Evolutionary conservation across 1,140 invertebrate genomes (phyloP), one percentile per base, ranked within the genome.

Genomic region (Caenorhabditis inopinata): DNA sequence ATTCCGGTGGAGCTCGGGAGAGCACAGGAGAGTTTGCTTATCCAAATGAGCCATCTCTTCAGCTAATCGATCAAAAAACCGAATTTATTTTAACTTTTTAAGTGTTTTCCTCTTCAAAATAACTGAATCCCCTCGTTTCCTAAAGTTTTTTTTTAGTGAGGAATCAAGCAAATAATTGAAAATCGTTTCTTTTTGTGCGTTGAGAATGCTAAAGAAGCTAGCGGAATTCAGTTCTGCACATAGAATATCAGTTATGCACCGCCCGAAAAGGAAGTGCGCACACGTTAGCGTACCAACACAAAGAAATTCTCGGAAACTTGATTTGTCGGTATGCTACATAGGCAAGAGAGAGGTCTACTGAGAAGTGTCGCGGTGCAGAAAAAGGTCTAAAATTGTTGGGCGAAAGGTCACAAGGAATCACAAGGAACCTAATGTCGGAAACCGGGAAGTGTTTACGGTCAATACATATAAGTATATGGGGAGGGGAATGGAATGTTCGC

Each of bases 231-330:
- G 27, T 32, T 5, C 25, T 42, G 35, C 32, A 4, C 12, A 9
- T 21, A 68, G 23, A 68, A 18, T 68, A 68, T 68, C 58, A 68
- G 58, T 68, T 68, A 68, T 68, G 58, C 58, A 68, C 58, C 58
- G n/a, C 12, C n/a, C 18, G n/a, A 38, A 68, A 68, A 68, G 58
- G 58, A 68, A 68, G 58, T 68, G n/a, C 58, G 58, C 27, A 42
- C 38, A 42, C 38, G 14, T 42, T 9, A 38, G 27, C 1, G 32
- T 11, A 11, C 32, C 58, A 42, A 68, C 58, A 68, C 58, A 68
- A 68, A 38, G 58, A 38, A 68, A 68, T 68, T 68, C 32, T 21
- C 58, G 58, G 58, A 68, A 68, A 68, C 58, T 68, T 68, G 25
- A 68, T 68, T 68, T 68, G 35, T 68, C 58, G 32, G 58, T 68